phyloP scores from a whole-genome alignment of 2,888 invertebrate genomes.

The Brenthis hecate region DNA sequence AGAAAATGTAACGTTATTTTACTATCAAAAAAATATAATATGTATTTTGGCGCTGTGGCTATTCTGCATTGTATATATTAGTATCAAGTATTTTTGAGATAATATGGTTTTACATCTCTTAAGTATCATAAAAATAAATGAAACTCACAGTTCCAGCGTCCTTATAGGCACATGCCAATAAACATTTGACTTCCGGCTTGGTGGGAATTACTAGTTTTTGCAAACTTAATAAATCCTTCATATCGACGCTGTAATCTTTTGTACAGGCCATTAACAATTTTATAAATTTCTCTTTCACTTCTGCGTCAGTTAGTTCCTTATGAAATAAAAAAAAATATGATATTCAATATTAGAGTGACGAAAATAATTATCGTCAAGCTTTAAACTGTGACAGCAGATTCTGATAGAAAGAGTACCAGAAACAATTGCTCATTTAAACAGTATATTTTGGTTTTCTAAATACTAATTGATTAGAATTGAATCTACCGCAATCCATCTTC shows the following conservation, averaged over 20 bases:
- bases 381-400: background rate
- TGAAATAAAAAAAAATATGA: background rate
- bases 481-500: no score
- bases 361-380: background rate
- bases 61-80: background rate
- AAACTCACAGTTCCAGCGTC: slow-evolving; percentile 58
- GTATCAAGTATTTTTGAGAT: background rate
- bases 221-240: slow-evolving; percentile 56
- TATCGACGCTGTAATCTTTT: slow-evolving; percentile 57
- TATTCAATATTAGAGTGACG: background rate
- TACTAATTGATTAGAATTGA: no score
- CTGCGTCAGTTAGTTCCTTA: slow-evolving; percentile 61
- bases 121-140: no score
- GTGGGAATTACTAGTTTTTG: slow-evolving; percentile 59
- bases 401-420: no score
- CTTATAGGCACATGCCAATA: slow-evolving; percentile 75
- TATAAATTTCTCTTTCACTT: slow-evolving; percentile 56
- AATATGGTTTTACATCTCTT: background rate
- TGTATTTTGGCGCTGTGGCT: background rate
- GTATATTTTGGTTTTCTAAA: no score
- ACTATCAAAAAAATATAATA: background rate
- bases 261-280: slow-evolving; percentile 60
- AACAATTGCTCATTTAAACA: no score
- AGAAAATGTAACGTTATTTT: background rate
- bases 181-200: slow-evolving; percentile 69